Evolutionary conservation across 2,797 vertebrate species (phyloP), one percentile per base, ranked within the genome.

Genomic region (Parambassis ranga): DNA sequence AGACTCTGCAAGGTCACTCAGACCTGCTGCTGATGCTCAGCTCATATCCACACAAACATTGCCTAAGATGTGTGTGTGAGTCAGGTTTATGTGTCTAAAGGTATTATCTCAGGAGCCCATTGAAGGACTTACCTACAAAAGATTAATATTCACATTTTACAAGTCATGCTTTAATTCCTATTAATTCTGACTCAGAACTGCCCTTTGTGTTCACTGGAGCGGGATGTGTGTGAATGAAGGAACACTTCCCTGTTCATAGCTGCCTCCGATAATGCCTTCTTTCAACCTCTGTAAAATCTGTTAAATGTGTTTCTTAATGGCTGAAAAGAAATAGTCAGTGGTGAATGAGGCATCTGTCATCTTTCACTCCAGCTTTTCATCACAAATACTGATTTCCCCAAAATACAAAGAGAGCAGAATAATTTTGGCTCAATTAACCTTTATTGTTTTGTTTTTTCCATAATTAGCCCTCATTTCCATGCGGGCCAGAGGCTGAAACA

Each of bases 381-480:
- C 16, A 24, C 27, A 38, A 19, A 57, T 31, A 27, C 9, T 35
- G 13, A 47, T 60, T 43, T 22, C 19, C n/a, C 13, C 35, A 24
- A 18, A 52, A 60, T 53, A 23, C 7, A 55, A 72, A 71, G 42
- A 33, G 71, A 42, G 26, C 44, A 22, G 8, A 33, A 39, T 27
- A 30, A 32, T 72, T 77, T 71, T 55, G 44, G 41, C 67, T 77
- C 73, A 57, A 65, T 83, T 79, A 81, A 79, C 70, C 67, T 79
- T 81, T 63, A 67, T 71, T 64, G 51, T 65, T 61, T 22, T 43
- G 44, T 36, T 16, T 60, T 46, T 18, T 18, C 50, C 59, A 75
- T 77, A 83, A 82, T 87, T 78, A 81, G 58, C 64, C 46, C 22
- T 77, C 33, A 67, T 82, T 76, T 77, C 53, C 53, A 71, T 65